Percentiles rank a stretch among this genome's conserved stretches.
Conservation (phyloP, 2,888 invertebrate genomes). For the Doris montereyensis region DNA sequence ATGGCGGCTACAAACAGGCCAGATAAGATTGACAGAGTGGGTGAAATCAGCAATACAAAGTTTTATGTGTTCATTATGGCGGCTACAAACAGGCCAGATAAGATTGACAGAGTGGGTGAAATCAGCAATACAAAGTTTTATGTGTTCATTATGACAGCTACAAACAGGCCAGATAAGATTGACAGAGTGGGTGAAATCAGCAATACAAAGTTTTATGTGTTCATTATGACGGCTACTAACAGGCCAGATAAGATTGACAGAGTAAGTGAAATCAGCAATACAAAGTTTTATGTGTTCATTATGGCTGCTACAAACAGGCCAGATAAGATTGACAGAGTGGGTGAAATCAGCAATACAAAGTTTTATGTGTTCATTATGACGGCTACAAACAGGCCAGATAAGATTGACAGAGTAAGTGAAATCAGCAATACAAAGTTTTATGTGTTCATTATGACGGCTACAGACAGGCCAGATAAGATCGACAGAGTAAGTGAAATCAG, state of each 20-base stretch:
- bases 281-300: too few relatives aligned
- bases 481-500: conserved; percentile 85
- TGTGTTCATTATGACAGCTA: conserved; percentile 94
- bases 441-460: conserved; percentile 93
- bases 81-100: conserved; percentile 97
- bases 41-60: too few relatives aligned
- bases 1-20: conserved; percentile 98
- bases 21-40: conserved; percentile 89
- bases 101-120: conserved; percentile 85
- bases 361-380: conserved; percentile 91
- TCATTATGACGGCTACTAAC: conserved; percentile 95
- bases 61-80: conserved; percentile 94
- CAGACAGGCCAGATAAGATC: conserved; percentile 95
- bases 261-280: too few relatives aligned
- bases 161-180: conserved; percentile 95
- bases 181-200: conserved; percentile 83
- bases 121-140: too few relatives aligned
- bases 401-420: conserved; percentile 87
- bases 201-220: too few relatives aligned
- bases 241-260: conserved; percentile 95
- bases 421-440: too few relatives aligned
- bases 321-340: conserved; percentile 89
- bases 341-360: too few relatives aligned
- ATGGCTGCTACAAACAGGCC: conserved; percentile 97
- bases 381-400: conserved; percentile 96